Evolutionary conservation across 2,888 invertebrate species (phyloP).

Genomic region (Amblyjoppa proteus): DNA sequence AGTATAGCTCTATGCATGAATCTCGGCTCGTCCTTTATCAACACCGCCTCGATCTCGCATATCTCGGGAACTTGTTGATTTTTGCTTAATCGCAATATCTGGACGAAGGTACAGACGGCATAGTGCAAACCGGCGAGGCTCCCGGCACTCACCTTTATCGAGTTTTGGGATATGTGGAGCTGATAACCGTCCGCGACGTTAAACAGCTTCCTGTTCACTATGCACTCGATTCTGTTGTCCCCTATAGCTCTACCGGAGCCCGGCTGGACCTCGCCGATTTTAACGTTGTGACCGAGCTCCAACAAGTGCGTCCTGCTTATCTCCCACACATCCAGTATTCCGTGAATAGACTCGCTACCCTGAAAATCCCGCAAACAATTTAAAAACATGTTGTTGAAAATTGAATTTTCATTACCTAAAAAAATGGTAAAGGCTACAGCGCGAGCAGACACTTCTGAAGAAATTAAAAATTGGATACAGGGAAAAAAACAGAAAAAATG

Average conservation of each 20-base stretch:
- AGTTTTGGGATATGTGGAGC: conserved; percentile 85
- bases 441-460: no score
- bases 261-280: conserved; percentile 85
- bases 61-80: conserved; percentile 78
- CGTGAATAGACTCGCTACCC: conserved; percentile 83
- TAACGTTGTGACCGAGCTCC: conserved; percentile 85
- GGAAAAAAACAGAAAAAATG: neutral
- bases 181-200: conserved; percentile 85
- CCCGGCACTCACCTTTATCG: conserved; percentile 86
- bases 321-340: conserved; percentile 86
- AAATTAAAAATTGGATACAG: neutral
- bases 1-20: conserved; percentile 87
- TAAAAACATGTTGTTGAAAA: conserved; percentile 7
- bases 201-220: conserved; percentile 86
- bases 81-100: conserved; percentile 86
- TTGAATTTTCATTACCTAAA: no score
- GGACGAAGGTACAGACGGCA: conserved; percentile 87
- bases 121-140: conserved; percentile 87
- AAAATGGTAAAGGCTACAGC: no score
- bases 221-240: conserved; percentile 86
- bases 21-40: conserved; percentile 87
- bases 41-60: conserved; percentile 83
- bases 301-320: conserved; percentile 85
- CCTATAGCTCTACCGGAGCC: conserved; percentile 81
- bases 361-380: conserved; percentile 54